Evolutionary conservation across 2,113 vertebrate genomes (phyloP).

Genomic region (Brevimyrus niger): DNA sequence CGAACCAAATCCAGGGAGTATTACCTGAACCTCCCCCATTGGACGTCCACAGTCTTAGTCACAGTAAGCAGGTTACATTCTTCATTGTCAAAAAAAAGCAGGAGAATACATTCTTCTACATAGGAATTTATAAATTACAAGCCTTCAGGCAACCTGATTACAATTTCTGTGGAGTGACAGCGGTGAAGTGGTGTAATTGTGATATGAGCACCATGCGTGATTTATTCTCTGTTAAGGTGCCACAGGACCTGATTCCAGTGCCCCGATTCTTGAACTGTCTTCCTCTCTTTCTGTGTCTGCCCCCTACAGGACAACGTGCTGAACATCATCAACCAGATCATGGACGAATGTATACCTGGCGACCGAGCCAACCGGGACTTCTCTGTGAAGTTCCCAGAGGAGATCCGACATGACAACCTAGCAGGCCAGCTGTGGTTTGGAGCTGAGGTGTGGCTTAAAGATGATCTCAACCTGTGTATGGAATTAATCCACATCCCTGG

Average conservation of each 20-base stretch:
- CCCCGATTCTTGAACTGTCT: neutral
- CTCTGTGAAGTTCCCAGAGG: constrained; percentile 93
- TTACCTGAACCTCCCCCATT: neutral
- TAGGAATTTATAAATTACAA: neutral
- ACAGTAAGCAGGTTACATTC: neutral
- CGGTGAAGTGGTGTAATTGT: neutral
- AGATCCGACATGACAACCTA: constrained; percentile 95
- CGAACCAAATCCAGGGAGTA: neutral
- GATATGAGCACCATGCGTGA: neutral
- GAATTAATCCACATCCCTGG: neutral
- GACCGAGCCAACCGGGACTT: constrained; percentile 92
- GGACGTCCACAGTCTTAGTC: neutral
- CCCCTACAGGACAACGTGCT: constrained; percentile 81
- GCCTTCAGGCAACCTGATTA: neutral
- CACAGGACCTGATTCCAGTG: neutral
- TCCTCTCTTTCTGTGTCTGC: neutral
- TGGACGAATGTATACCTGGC: constrained; percentile 92
- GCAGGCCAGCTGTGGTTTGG: constrained; percentile 98
- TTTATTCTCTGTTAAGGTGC: neutral
- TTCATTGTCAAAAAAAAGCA: neutral
- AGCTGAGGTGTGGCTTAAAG: constrained; percentile 71
- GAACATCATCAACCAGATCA: constrained; percentile 93
- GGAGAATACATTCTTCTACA: neutral
- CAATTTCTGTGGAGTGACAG: neutral
- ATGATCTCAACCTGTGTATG: neutral